Percentiles rank a stretch among this genome's conserved stretches.
These are phyloP conservation scores for Pycnonotus jocosus DNA, from an alignment of 2,113 vertebrate species.

Conservation along the genomic window DNA sequence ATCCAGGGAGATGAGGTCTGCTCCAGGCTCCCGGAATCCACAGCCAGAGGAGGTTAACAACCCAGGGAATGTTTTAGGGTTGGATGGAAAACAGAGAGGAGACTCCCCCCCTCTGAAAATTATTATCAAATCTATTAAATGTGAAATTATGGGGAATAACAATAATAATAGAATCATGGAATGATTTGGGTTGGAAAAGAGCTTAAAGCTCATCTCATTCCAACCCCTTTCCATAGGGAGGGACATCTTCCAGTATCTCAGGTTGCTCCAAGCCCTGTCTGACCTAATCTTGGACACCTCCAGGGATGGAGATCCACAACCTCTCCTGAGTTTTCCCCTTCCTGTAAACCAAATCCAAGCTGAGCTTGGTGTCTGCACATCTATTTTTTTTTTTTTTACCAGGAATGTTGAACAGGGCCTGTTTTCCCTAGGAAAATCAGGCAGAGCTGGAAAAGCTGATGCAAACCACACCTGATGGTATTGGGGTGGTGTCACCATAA, in stretches of 20 bases:
- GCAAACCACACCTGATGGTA: background rate
- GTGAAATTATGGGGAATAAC: background rate
- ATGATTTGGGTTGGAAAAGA: background rate
- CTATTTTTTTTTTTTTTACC: background rate
- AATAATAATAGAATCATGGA: background rate
- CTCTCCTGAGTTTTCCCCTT: background rate
- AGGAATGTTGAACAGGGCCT: accelerated
- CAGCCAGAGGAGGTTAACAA: accelerated
- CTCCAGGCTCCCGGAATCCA: background rate
- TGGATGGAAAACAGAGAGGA: background rate
- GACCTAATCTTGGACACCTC: background rate
- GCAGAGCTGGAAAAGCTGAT: background rate
- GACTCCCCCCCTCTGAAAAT: background rate
- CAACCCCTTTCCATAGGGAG: background rate
- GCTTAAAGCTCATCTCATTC: background rate
- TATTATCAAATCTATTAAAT: background rate
- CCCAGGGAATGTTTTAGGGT: accelerated
- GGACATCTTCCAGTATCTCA: background rate
- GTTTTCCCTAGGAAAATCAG: background rate
- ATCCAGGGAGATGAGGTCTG: background rate
- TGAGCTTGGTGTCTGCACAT: background rate
- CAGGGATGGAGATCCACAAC: background rate
- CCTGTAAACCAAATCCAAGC: background rate
- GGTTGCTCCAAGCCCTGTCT: background rate
- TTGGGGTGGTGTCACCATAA: background rate